Percentiles rank a stretch among this genome's conserved stretches.
These are phyloP conservation scores for Orchestes rusci DNA, from an alignment of 2,888 invertebrate genomes.

Conservation along the genomic window DNA sequence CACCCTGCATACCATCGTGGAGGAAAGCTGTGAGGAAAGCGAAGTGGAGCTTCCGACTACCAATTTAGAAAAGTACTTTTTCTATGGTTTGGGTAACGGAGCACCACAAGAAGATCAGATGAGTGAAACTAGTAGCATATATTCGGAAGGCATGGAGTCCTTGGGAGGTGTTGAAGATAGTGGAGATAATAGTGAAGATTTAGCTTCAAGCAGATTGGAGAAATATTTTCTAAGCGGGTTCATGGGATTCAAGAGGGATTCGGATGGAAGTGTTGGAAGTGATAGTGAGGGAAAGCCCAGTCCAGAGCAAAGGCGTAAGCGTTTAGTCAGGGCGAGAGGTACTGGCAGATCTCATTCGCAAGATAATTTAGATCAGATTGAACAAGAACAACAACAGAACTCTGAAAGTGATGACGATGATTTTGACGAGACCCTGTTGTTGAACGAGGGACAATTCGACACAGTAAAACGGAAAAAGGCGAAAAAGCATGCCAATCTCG, in stretches of 20 bases:
- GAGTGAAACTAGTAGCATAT: slow-evolving; percentile 80
- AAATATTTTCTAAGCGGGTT: slow-evolving; percentile 85
- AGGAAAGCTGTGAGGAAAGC: slow-evolving; percentile 92
- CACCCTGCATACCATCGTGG: slow-evolving; percentile 86
- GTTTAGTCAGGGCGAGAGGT: slow-evolving; percentile 72
- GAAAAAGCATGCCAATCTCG: slow-evolving; percentile 60
- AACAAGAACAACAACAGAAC: slow-evolving; percentile 45
- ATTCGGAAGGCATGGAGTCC: slow-evolving; percentile 76
- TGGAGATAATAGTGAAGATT: slow-evolving; percentile 53
- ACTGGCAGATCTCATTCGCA: slow-evolving; percentile 76
- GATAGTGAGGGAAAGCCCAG: slow-evolving; percentile 85
- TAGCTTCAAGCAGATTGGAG: slow-evolving; percentile 78
- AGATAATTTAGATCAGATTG: slow-evolving; percentile 53
- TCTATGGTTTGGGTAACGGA: slow-evolving; percentile 71
- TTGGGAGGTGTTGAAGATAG: slow-evolving; percentile 50
- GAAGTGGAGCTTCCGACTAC: slow-evolving; percentile 72
- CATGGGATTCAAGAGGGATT: slow-evolving; percentile 72
- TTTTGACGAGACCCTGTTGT: slow-evolving; percentile 63
- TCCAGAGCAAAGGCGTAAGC: slow-evolving; percentile 77
- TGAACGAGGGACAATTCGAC: slow-evolving; percentile 70
- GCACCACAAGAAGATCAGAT: slow-evolving; percentile 55
- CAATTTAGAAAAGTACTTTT: slow-evolving; percentile 85
- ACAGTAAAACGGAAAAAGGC: slow-evolving; percentile 77
- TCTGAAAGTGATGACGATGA: slow-evolving; percentile 67
- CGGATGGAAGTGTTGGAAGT: slow-evolving; percentile 83